A percentile compares a stretch with the other conserved stretches of the same genome.
phyloP scores from a whole-genome alignment of 2,888 invertebrate species.

The Rhimphoctona megacephalus region DNA sequence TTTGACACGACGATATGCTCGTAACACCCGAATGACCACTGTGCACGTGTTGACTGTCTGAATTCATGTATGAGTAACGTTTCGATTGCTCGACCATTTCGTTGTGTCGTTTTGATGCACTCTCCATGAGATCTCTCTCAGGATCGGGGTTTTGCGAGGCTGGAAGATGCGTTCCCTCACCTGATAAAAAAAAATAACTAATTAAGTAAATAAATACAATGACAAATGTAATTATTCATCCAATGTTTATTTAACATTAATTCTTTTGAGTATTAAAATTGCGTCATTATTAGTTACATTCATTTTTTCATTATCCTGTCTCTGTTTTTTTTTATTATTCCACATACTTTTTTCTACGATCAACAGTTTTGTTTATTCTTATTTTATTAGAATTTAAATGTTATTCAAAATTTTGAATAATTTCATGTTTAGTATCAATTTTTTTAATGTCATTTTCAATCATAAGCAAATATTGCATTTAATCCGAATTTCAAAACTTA shows the following conservation, averaged over 20 bases:
- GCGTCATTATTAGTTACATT: not conserved
- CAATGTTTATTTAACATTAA: not conserved
- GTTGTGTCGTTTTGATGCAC: slow-evolving; percentile 80
- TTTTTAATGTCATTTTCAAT: too few species aligned
- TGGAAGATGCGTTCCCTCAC: slow-evolving; percentile 82
- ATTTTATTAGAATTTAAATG: too few species aligned
- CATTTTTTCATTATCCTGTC: not conserved
- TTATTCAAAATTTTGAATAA: too few species aligned
- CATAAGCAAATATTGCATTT: too few species aligned
- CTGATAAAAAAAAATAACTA: slow-evolving; percentile 68
- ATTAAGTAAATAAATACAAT: not conserved
- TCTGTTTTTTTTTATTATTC: too few species aligned
- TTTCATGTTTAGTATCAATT: too few species aligned
- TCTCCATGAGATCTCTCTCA: slow-evolving; percentile 83
- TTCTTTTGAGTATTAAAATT: not conserved
- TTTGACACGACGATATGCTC: slow-evolving; percentile 83
- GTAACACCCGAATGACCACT: slow-evolving; percentile 80
- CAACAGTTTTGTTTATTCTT: not conserved
- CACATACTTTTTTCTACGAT: not conserved
- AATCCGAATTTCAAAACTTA: too few species aligned
- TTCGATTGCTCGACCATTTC: slow-evolving; percentile 82
- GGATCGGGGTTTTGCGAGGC: slow-evolving; percentile 81
- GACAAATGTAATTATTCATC: not conserved
- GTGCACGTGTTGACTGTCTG: slow-evolving; percentile 81
- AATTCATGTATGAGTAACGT: slow-evolving; percentile 83